Conservation (phyloP, 2,797 vertebrate genomes). For the Eidolon dupreanum region DNA sequence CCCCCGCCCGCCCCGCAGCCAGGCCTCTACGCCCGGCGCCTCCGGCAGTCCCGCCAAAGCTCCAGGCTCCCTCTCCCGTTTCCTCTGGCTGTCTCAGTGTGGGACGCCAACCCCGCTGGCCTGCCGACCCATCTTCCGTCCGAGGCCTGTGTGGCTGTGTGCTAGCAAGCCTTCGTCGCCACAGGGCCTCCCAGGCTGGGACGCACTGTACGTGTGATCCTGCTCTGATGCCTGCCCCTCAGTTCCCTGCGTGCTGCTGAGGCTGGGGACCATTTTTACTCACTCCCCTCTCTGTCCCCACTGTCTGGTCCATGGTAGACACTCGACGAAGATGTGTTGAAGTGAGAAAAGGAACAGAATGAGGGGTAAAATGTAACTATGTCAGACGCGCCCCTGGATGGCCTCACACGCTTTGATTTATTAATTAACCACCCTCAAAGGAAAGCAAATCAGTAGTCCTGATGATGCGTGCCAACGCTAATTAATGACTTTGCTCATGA, state of each 20-base stretch:
- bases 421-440: background rate
- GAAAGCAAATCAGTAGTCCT: background rate
- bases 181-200: background rate
- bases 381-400: too few species aligned
- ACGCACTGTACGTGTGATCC: accelerated
- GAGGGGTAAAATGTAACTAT: accelerated
- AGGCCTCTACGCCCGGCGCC: background rate
- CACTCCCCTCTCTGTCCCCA: background rate
- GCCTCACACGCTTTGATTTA: background rate
- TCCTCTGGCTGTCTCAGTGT: too few species aligned
- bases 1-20: background rate
- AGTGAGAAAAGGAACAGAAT: background rate
- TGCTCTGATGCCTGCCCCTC: accelerated
- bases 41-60: background rate
- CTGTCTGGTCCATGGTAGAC: background rate
- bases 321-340: background rate
- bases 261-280: background rate
- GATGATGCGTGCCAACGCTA: background rate
- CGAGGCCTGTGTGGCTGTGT: background rate
- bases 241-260: background rate
- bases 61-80: background rate
- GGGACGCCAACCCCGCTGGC: background rate
- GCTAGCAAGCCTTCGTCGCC: background rate
- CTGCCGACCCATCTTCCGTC: background rate
- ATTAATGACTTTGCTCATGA: background rate